Percentiles rank a stretch among this genome's conserved stretches.
phyloP scores from a whole-genome alignment of 1,140 invertebrate species.

The Sitodiplosis mosellana region DNA sequence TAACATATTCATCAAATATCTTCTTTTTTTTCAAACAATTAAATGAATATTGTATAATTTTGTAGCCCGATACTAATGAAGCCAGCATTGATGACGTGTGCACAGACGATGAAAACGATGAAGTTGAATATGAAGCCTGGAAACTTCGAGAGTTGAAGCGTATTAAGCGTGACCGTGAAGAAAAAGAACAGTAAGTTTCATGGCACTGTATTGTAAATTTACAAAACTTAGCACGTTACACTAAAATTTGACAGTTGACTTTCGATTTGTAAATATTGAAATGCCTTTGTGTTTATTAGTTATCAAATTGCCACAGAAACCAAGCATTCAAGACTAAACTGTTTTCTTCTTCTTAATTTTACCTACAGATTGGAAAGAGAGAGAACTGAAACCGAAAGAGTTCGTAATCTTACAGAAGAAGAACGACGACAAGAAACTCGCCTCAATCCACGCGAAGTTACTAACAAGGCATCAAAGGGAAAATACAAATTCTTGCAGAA shows the following conservation, averaged over 20 bases:
- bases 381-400: slow-evolving; percentile 71
- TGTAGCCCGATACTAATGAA: slow-evolving; percentile 35
- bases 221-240: not conserved
- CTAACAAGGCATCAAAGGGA: slow-evolving; percentile 91
- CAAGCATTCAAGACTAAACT: too few species aligned
- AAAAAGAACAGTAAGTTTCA: slow-evolving; percentile 65
- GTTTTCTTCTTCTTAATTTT: too few species aligned
- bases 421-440: slow-evolving; percentile 75
- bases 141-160: slow-evolving; percentile 91
- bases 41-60: not conserved
- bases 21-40: not conserved
- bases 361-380: slow-evolving; percentile 57
- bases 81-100: slow-evolving; percentile 69
- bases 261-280: too few species aligned
- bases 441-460: slow-evolving; percentile 83
- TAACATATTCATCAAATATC: too few species aligned
- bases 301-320: too few species aligned
- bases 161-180: slow-evolving; percentile 89
- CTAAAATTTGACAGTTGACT: not conserved
- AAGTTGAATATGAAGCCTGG: slow-evolving; percentile 95
- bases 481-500: slow-evolving; percentile 99
- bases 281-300: too few species aligned
- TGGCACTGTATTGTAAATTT: slow-evolving; percentile 1
- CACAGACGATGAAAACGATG: slow-evolving; percentile 97
- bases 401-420: slow-evolving; percentile 93